A percentile compares a stretch with the other conserved stretches of the same genome.
phyloP scores from a whole-genome alignment of 2,888 invertebrate species.

The Drosophila siamana region DNA sequence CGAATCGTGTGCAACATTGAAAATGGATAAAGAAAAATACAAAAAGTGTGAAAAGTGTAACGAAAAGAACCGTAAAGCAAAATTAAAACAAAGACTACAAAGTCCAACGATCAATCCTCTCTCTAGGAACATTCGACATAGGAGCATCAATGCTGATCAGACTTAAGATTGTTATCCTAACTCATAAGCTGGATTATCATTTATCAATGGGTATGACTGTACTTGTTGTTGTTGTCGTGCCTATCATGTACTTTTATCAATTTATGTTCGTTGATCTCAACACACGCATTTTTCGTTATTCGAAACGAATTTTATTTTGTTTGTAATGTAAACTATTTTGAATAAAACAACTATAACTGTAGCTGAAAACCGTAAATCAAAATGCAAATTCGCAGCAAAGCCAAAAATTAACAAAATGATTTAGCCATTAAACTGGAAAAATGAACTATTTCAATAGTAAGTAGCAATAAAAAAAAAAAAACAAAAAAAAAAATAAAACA shows the following conservation, averaged over 20 bases:
- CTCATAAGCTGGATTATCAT: conserved; percentile 59
- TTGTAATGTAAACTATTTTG: conserved; percentile 47
- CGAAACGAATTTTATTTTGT: conserved; percentile 38
- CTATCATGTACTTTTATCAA: conserved; percentile 33
- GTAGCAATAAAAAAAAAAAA: conserved; percentile 62
- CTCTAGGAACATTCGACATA: conserved; percentile 57
- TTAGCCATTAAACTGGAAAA: conserved; percentile 79
- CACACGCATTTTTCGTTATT: conserved; percentile 46
- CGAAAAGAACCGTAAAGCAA: conserved; percentile 4
- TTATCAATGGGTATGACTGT: conserved; percentile 62
- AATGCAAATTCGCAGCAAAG: conserved; percentile 65
- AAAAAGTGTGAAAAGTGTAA: conserved; percentile 46
- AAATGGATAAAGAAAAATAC: conserved; percentile 43
- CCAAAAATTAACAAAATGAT: conserved; percentile 71
- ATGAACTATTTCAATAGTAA: conserved; percentile 78
- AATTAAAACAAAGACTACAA: conserved; percentile 33
- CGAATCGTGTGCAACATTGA: conserved; percentile 21
- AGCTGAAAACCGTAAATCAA: conserved; percentile 64
- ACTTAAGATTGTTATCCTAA: conserved; percentile 58
- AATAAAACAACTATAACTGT: conserved; percentile 55
- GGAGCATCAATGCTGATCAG: conserved; percentile 57
- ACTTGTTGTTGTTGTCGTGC: conserved; percentile 66
- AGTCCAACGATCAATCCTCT: conserved; percentile 39
- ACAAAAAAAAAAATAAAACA: conserved; percentile 34
- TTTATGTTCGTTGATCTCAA: conserved; percentile 36